phyloP scores from a whole-genome alignment of 2,113 vertebrate species.

The Gopherus flavomarginatus region DNA sequence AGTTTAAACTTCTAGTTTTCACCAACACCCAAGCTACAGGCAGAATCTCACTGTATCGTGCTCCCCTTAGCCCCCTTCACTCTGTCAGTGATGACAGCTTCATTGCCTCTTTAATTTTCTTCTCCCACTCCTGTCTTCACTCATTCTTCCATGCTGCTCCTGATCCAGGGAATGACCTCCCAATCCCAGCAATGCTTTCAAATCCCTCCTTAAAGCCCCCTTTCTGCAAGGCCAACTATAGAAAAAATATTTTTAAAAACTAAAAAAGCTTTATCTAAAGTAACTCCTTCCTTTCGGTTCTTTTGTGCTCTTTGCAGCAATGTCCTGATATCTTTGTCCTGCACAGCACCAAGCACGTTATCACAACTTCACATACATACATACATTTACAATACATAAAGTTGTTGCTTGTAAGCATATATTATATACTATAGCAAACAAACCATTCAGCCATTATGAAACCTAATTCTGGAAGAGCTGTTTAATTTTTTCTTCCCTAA shows the following conservation, averaged over 20 bases:
- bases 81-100: neutral
- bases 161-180: neutral
- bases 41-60: neutral
- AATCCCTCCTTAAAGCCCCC: neutral
- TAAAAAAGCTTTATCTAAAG: fast-evolving
- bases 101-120: neutral
- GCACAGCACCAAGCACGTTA: conserved; percentile 5
- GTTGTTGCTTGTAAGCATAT: neutral
- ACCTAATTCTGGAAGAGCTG: conserved; percentile 32
- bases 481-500: conserved; percentile 15
- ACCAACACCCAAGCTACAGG: neutral
- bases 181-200: neutral
- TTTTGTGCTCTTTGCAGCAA: neutral
- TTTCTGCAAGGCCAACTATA: neutral
- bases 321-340: conserved; percentile 19
- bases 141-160: neutral
- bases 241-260: neutral
- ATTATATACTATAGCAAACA: neutral
- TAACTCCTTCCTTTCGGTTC: neutral
- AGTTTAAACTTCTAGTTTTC: conserved; percentile 38
- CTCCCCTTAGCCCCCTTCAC: neutral
- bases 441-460: conserved; percentile 21
- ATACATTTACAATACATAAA: conserved; percentile 10
- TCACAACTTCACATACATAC: neutral
- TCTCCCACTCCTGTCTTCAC: neutral